Evolutionary conservation across 2,113 vertebrate species (phyloP).

Genomic region (Symphodus melops): DNA sequence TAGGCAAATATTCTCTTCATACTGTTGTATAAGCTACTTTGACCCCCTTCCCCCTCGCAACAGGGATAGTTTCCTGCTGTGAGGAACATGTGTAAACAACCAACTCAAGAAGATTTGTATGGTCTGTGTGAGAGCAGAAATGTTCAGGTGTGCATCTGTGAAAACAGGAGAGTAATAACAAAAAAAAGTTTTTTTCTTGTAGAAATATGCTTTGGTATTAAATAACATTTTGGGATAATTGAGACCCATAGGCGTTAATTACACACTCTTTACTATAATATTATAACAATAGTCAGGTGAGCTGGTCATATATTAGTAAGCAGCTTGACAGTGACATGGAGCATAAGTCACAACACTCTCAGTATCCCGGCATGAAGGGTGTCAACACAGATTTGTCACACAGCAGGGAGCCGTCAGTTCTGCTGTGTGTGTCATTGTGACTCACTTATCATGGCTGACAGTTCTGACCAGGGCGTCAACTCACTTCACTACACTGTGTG

Average conservation of each 20-base stretch:
- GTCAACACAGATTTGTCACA: slow-evolving; percentile 71
- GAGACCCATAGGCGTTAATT: background rate
- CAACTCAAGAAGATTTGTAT: too few relatives aligned
- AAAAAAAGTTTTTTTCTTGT: background rate
- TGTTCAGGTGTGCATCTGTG: too few relatives aligned
- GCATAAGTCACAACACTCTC: slow-evolving; percentile 67
- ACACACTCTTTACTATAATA: slow-evolving; percentile 3
- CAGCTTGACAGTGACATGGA: slow-evolving; percentile 54
- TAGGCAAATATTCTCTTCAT: too few relatives aligned
- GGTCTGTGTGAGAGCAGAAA: too few relatives aligned
- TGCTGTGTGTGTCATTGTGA: slow-evolving; percentile 54
- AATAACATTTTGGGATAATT: background rate
- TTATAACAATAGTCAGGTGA: slow-evolving; percentile 43
- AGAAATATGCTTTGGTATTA: background rate
- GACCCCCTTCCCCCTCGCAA: too few relatives aligned
- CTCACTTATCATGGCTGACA: slow-evolving; percentile 69
- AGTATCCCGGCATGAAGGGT: slow-evolving; percentile 50
- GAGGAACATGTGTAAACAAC: too few relatives aligned
- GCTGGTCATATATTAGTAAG: slow-evolving; percentile 19
- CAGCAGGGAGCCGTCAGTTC: slow-evolving; percentile 53
- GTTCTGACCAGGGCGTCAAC: slow-evolving; percentile 51
- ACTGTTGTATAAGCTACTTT: too few relatives aligned
- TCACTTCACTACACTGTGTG: slow-evolving; percentile 23
- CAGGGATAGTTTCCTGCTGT: too few relatives aligned
- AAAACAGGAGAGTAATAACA: too few relatives aligned